phyloP scores from a whole-genome alignment of 2,888 invertebrate genomes.

The Alcis repandata region DNA sequence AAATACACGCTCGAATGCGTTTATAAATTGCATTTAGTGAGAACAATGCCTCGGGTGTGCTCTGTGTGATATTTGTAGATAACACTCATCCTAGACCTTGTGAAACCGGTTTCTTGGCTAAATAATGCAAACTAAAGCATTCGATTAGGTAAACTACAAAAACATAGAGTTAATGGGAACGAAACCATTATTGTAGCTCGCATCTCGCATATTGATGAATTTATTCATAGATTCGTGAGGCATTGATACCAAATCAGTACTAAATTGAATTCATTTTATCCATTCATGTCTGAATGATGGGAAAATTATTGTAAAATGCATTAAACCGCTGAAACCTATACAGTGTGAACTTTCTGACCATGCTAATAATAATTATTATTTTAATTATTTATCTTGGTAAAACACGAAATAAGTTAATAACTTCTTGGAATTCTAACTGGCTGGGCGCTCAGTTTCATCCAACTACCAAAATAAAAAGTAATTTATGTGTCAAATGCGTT shows the following conservation, averaged over 20 bases:
- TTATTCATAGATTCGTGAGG: slow-evolving; percentile 26
- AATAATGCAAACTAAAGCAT: slow-evolving; percentile 30
- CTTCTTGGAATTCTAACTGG: no score
- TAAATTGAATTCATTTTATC: background rate
- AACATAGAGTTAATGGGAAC: slow-evolving; percentile 30
- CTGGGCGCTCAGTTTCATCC: no score
- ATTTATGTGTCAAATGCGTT: no score
- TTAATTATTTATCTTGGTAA: background rate
- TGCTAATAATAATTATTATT: background rate
- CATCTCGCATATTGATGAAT: slow-evolving; percentile 21
- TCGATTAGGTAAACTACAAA: slow-evolving; percentile 20
- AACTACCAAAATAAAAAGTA: no score
- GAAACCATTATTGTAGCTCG: slow-evolving; percentile 20
- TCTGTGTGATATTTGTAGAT: slow-evolving; percentile 20
- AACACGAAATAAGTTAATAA: no score
- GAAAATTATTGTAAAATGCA: background rate
- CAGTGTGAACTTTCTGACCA: background rate
- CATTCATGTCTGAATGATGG: slow-evolving; percentile 6
- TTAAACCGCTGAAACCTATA: background rate
- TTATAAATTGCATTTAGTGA: slow-evolving; percentile 19
- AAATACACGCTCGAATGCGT: slow-evolving; percentile 32
- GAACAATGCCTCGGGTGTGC: slow-evolving; percentile 31
- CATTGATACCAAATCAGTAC: slow-evolving; percentile 7
- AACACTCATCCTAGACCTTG: slow-evolving; percentile 35
- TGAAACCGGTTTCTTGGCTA: slow-evolving; percentile 23